Evolutionary conservation across 2,113 vertebrate genomes (phyloP), one percentile per base, ranked within the genome.

Genomic region (Chunga burmeisteri): DNA sequence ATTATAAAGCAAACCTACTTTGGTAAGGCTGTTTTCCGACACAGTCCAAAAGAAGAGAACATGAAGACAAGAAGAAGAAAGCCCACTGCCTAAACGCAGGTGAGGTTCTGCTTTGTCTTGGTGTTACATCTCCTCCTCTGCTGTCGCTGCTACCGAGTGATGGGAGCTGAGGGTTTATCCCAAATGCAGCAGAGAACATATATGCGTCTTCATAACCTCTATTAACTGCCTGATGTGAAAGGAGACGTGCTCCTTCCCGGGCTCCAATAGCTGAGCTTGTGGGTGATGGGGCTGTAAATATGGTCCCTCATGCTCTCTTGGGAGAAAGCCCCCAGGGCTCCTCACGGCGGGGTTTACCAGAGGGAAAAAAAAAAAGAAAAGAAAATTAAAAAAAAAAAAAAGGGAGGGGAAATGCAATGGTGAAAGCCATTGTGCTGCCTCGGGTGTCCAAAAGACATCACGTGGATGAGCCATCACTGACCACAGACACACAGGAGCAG

Each of bases 141-240:
- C 42, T 34, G 25, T 66, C 0, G 0, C 15, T 18, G 21, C 0
- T n/a, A 3, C 2, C 1, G 5, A 0, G 44, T 6, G 44, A 10
- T 22, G 34, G 66, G 44, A 74, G 20, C 27, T 55, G 20, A 49
- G 44, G 20, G 15, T 74, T 68, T 58, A 36, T 30, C 55, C 59
- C 44, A 30, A 70, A 78, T 1, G 29, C 16, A n/a, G 71, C 30
- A 46, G 71, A 58, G 42, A 63, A 58, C 34, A 8, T 38, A 27
- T 30, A 8, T 1, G 3, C 2, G 2, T 32, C 17, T 0, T 1
- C 36, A 3, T 4, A 40, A 65, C 30, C 40, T 71, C 74, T 38
- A 1, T 47, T 34, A 47, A 30, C n/a, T 0, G 16, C 56, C 46
- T 56, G 68, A 36, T 18, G 83, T n/a, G 68, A 29, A 59, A 49